Conservation (phyloP, 2,888 invertebrate genomes). For the Stenoptilia bipunctidactyla region DNA sequence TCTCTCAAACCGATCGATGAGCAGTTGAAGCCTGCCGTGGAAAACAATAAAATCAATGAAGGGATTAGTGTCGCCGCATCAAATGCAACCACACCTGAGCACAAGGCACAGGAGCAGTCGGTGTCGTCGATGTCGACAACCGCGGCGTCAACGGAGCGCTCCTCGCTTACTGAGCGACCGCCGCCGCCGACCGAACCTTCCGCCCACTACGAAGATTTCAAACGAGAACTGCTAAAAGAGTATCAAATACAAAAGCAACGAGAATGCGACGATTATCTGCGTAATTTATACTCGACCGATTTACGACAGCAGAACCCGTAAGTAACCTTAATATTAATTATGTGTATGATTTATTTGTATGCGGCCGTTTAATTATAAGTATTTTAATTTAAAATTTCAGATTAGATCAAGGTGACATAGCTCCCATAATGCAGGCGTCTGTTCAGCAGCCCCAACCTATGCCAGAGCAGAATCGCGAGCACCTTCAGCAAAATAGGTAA, state of each 20-base stretch:
- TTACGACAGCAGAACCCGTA: slow-evolving; percentile 48
- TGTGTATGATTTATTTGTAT: slow-evolving; percentile 5
- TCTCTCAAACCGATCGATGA: slow-evolving; percentile 51
- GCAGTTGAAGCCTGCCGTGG: slow-evolving; percentile 38
- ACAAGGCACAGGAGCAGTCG: slow-evolving; percentile 76
- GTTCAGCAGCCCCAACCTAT: slow-evolving; percentile 26
- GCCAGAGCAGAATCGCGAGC: slow-evolving; percentile 27
- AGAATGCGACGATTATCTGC: slow-evolving; percentile 59
- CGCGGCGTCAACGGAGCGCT: slow-evolving; percentile 74
- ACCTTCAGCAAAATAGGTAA: slow-evolving; percentile 12
- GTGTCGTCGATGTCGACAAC: slow-evolving; percentile 75
- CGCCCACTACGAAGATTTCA: slow-evolving; percentile 44
- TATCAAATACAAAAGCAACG: slow-evolving; percentile 84
- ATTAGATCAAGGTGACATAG: slow-evolving; percentile 35
- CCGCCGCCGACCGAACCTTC: slow-evolving; percentile 18
- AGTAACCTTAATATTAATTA: slow-evolving; percentile 19
- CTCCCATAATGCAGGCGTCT: slow-evolving; percentile 28
- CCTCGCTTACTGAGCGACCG: slow-evolving; percentile 38
- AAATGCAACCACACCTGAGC: slow-evolving; percentile 77
- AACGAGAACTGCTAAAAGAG: slow-evolving; percentile 82
- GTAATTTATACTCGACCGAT: slow-evolving; percentile 54
- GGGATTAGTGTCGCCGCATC: slow-evolving; percentile 45
- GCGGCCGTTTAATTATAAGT: slow-evolving; percentile 2
- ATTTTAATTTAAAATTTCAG: slow-evolving; percentile 28
- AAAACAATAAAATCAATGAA: slow-evolving; percentile 35